These are phyloP conservation scores for Drosophila longiperda DNA, from an alignment of 2,888 invertebrate genomes.

Conservation along the genomic window DNA sequence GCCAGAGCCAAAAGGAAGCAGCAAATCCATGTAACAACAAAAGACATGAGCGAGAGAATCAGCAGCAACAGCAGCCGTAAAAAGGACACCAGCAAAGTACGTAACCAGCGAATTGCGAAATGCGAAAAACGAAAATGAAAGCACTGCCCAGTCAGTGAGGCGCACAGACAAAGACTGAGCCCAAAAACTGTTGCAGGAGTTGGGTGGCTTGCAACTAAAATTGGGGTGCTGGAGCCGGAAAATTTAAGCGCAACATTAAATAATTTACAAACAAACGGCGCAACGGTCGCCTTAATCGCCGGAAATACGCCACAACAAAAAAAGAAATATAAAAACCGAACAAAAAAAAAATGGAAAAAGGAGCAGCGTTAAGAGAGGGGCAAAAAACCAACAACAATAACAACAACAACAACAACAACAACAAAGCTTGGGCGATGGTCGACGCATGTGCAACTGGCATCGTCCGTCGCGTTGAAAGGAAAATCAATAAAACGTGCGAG, in stretches of 20 bases:
- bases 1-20: constrained; percentile 61
- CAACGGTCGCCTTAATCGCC: constrained; percentile 75
- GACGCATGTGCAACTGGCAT: constrained; percentile 78
- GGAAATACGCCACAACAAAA: constrained; percentile 61
- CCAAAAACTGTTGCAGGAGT: constrained; percentile 38
- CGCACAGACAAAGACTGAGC: constrained; percentile 63
- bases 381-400: constrained; percentile 14
- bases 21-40: constrained; percentile 79
- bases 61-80: constrained; percentile 51
- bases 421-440: constrained; percentile 40
- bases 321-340: constrained; percentile 1
- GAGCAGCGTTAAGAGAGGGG: constrained; percentile 19
- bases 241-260: constrained; percentile 81
- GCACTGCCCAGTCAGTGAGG: constrained; percentile 46
- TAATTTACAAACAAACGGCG: constrained; percentile 81
- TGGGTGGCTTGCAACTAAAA: constrained; percentile 22
- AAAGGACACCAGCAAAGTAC: constrained; percentile 75
- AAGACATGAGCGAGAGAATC: constrained; percentile 73
- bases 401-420: constrained; percentile 12
- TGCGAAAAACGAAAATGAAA: constrained; percentile 72
- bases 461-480: constrained; percentile 49
- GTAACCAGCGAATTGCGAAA: constrained; percentile 49
- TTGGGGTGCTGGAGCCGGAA: constrained; percentile 70
- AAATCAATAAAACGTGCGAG: constrained; percentile 79
- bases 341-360: constrained; percentile 3